A percentile compares a stretch with the other conserved stretches of the same genome.
Evolutionary conservation across 2,113 vertebrate genomes (phyloP).

Genomic region (Epinephelus lanceolatus): DNA sequence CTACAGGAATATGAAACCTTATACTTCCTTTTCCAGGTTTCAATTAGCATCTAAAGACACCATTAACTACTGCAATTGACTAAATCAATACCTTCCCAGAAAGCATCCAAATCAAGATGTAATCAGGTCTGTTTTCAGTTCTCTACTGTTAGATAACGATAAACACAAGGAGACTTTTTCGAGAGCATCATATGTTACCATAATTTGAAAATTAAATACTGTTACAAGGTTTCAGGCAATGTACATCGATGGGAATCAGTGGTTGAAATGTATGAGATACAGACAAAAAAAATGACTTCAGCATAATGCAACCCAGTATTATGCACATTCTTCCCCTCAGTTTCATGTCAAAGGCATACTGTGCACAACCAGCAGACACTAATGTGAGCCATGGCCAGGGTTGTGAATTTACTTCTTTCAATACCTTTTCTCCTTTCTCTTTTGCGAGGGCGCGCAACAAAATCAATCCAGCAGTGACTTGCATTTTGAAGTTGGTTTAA

Average conservation of each 20-base stretch:
- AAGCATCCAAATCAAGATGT: slow-evolving; percentile 62
- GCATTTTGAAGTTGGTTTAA: slow-evolving; percentile 79
- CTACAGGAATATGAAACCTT: slow-evolving; percentile 60
- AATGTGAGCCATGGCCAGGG: slow-evolving; percentile 43
- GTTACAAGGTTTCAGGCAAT: slow-evolving; percentile 7
- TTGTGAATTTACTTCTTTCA: slow-evolving; percentile 29
- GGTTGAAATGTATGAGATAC: slow-evolving; percentile 18
- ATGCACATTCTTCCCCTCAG: slow-evolving; percentile 17
- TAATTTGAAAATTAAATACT: slow-evolving; percentile 12
- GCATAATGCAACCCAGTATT: slow-evolving; percentile 1
- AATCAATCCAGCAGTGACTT: slow-evolving; percentile 55
- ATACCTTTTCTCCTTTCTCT: neutral
- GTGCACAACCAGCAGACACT: slow-evolving; percentile 42
- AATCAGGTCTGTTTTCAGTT: slow-evolving; percentile 48
- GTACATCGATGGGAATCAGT: slow-evolving; percentile 11
- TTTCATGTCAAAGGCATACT: slow-evolving; percentile 40
- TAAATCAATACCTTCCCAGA: slow-evolving; percentile 74
- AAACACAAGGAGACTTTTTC: neutral
- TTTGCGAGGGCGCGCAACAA: slow-evolving; percentile 19
- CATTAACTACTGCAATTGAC: slow-evolving; percentile 63
- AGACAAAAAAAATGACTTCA: slow-evolving; percentile 16
- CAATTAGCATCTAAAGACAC: slow-evolving; percentile 67
- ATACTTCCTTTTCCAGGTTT: slow-evolving; percentile 65
- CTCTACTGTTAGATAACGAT: slow-evolving; percentile 6
- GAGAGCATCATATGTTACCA: neutral